Conservation (phyloP, 2,113 vertebrate genomes). For the Ramphastos sulfuratus region DNA sequence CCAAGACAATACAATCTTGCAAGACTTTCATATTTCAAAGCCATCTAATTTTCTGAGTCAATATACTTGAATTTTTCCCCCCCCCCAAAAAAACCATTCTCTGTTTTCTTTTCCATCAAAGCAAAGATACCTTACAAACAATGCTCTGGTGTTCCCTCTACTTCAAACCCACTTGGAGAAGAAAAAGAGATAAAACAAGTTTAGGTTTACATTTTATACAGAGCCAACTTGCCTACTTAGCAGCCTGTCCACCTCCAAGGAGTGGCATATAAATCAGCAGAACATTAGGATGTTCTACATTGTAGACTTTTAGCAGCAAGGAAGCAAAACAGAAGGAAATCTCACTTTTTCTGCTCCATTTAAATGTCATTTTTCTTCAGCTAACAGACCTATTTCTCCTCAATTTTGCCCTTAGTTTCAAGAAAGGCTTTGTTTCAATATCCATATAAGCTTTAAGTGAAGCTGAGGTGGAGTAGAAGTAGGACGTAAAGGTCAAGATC, state of each 20-base stretch:
- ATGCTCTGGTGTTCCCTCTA: neutral
- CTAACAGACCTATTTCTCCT: neutral
- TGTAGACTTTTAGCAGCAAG: constrained; percentile 61
- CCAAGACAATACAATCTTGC: neutral
- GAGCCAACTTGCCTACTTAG: constrained; percentile 12
- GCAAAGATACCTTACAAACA: neutral
- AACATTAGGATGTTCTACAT: constrained; percentile 13
- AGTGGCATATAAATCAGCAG: constrained; percentile 19
- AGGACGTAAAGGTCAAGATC: neutral
- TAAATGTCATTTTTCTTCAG: constrained; percentile 11
- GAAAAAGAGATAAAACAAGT: neutral
- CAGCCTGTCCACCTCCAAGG: constrained; percentile 17
- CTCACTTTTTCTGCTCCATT: constrained; percentile 33
- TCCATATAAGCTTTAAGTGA: neutral
- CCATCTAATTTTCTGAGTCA: neutral
- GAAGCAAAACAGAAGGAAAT: constrained; percentile 37
- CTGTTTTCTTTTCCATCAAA: neutral
- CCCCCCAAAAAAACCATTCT: neutral
- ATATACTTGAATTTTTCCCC: neutral
- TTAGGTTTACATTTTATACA: constrained; percentile 23
- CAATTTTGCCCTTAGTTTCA: neutral
- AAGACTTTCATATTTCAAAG: neutral
- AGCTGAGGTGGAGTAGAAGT: neutral
- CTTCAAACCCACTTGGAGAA: neutral
- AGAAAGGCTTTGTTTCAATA: neutral